Conservation (phyloP, 23 tunicate genomes). For the Ciona savignyi region DNA sequence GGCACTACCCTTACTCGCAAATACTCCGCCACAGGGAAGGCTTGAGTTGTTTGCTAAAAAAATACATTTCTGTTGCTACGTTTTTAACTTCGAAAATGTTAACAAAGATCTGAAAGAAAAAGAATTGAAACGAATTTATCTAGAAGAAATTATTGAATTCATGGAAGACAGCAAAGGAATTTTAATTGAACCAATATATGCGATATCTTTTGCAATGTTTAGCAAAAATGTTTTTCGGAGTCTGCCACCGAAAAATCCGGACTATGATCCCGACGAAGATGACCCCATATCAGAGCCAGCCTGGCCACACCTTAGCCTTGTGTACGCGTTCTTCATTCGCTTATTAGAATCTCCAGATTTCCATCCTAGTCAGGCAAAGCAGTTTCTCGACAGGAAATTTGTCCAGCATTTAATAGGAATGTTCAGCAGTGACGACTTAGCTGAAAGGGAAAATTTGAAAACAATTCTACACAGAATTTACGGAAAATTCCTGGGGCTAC, state of each 20-base stretch:
- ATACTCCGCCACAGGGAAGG: slow-evolving; percentile 36
- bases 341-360: slow-evolving; percentile 65
- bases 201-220: slow-evolving; percentile 44
- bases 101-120: slow-evolving; percentile 42
- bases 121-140: slow-evolving; percentile 45
- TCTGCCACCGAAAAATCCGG: slow-evolving; percentile 18
- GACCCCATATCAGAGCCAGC: slow-evolving; percentile 48
- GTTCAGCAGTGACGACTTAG: slow-evolving; percentile 44
- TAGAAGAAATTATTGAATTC: slow-evolving; percentile 60
- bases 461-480: slow-evolving; percentile 74
- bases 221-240: slow-evolving; percentile 51
- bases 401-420: slow-evolving; percentile 34
- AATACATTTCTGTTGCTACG: slow-evolving; percentile 51
- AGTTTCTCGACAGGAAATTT: slow-evolving; percentile 46
- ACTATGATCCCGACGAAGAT: slow-evolving; percentile 69
- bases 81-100: slow-evolving; percentile 23
- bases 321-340: slow-evolving; percentile 72
- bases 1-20: slow-evolving; percentile 30
- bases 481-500: slow-evolving; percentile 83
- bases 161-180: slow-evolving; percentile 50
- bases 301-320: slow-evolving; percentile 75
- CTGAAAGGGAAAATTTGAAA: slow-evolving; percentile 69
- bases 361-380: slow-evolving; percentile 80
- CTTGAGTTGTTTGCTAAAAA: slow-evolving; percentile 70
- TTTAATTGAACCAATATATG: slow-evolving; percentile 67